Percentiles rank a stretch among this genome's conserved stretches.
Conservation (phyloP, 2,797 vertebrate genomes). For the Rhabdomys pumilio region DNA sequence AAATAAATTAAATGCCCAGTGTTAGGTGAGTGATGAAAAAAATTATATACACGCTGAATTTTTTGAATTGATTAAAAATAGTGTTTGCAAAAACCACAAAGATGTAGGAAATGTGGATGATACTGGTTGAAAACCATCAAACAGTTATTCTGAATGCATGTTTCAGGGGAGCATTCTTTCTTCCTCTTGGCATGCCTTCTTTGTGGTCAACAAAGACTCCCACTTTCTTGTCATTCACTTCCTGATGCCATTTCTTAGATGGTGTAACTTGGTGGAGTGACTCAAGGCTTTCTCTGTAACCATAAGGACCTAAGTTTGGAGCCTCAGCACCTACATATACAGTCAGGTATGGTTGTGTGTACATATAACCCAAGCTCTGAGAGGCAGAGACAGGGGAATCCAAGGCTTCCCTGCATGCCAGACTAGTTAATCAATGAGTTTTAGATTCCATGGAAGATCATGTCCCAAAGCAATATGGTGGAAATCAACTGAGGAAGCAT, state of each 20-base stretch:
- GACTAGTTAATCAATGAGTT: not conserved
- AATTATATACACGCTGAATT: constrained; percentile 41
- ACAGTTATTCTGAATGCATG: not conserved
- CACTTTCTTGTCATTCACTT: not conserved
- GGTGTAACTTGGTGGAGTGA: not conserved
- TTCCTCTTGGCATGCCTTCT: rapidly evolving
- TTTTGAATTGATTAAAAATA: constrained; percentile 32
- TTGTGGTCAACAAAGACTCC: too few relatives aligned
- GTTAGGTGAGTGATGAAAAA: constrained; percentile 38
- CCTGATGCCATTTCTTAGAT: not conserved
- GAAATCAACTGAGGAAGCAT: not conserved
- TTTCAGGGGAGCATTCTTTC: not conserved
- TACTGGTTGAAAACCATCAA: not conserved
- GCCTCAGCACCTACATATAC: not conserved
- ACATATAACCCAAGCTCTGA: not conserved
- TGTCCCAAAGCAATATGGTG: not conserved
- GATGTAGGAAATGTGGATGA: not conserved
- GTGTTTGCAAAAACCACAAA: constrained; percentile 6
- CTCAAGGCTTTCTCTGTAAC: not conserved
- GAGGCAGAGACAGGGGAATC: too few relatives aligned
- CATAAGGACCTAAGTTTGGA: not conserved
- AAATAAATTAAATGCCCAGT: constrained; percentile 71
- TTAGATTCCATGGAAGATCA: not conserved
- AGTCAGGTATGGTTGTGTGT: not conserved
- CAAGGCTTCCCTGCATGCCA: not conserved